phyloP scores from a whole-genome alignment of 2,797 vertebrate genomes.

The Pyrocephalus nanus region DNA sequence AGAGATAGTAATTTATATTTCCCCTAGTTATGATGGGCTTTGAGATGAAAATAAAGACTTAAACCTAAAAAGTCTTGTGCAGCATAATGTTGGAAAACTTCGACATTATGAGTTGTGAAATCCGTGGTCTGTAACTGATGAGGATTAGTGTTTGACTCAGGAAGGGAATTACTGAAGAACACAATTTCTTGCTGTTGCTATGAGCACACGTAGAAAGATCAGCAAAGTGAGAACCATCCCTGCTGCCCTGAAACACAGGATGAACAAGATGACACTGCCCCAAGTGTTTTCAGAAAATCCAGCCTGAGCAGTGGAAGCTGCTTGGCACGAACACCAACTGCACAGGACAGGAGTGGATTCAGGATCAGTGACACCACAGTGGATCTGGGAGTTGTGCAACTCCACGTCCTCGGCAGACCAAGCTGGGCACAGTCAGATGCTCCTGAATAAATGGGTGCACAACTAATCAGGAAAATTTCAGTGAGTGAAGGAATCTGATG shows the following conservation, averaged over 20 bases:
- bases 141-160: background rate
- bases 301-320: background rate
- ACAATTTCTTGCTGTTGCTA: background rate
- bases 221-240: background rate
- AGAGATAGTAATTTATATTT: background rate
- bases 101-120: background rate
- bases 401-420: background rate
- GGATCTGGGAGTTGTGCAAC: background rate
- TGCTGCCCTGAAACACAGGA: background rate
- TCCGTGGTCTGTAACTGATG: background rate
- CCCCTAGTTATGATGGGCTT: background rate
- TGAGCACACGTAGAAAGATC: background rate
- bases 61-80: background rate
- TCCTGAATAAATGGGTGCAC: background rate
- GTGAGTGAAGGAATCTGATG: background rate
- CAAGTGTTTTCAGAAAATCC: background rate
- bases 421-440: background rate
- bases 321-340: background rate
- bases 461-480: background rate
- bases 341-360: accelerated
- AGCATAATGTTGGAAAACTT: background rate
- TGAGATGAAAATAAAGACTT: background rate
- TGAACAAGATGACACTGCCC: background rate
- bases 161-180: background rate
- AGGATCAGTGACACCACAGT: accelerated